Evolutionary conservation across 2,888 invertebrate species (phyloP).

Genomic region (Agrenia bidenticulata): DNA sequence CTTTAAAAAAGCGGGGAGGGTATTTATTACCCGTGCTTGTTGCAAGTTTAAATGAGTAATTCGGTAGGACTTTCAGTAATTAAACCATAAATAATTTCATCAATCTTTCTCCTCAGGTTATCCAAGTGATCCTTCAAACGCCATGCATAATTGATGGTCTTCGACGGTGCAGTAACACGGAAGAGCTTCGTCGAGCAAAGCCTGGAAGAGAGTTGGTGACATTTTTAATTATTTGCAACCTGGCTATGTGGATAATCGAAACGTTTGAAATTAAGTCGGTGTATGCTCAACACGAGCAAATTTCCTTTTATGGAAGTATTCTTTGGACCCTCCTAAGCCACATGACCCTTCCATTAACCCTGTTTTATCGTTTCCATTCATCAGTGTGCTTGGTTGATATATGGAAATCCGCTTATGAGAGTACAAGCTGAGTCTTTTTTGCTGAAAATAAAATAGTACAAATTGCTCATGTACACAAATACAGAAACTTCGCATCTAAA

Average conservation of each 20-base stretch:
- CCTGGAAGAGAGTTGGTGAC: constrained; percentile 75
- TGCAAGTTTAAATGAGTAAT: too few species aligned
- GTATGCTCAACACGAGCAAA: constrained; percentile 62
- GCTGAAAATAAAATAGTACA: constrained; percentile 5
- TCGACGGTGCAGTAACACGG: constrained; percentile 70
- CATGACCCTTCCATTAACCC: constrained; percentile 70
- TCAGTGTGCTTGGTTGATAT: constrained; percentile 77
- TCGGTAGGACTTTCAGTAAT: too few species aligned
- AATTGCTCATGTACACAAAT: background rate
- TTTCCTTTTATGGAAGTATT: constrained; percentile 69
- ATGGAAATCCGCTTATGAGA: constrained; percentile 72
- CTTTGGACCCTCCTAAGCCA: constrained; percentile 74
- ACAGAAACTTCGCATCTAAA: too few species aligned
- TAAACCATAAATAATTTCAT: too few species aligned
- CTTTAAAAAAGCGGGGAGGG: too few species aligned
- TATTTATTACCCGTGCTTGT: too few species aligned
- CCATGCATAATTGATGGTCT: constrained; percentile 72
- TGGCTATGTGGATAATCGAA: constrained; percentile 74
- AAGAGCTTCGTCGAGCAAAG: constrained; percentile 65
- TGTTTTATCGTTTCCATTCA: constrained; percentile 77
- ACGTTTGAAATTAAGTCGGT: constrained; percentile 68
- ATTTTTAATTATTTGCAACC: constrained; percentile 73
- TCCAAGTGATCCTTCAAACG: constrained; percentile 73
- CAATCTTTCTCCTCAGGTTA: constrained; percentile 60
- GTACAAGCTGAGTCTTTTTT: background rate